phyloP scores from a whole-genome alignment of 2,113 vertebrate species.

The Pachycephala philippinensis region DNA sequence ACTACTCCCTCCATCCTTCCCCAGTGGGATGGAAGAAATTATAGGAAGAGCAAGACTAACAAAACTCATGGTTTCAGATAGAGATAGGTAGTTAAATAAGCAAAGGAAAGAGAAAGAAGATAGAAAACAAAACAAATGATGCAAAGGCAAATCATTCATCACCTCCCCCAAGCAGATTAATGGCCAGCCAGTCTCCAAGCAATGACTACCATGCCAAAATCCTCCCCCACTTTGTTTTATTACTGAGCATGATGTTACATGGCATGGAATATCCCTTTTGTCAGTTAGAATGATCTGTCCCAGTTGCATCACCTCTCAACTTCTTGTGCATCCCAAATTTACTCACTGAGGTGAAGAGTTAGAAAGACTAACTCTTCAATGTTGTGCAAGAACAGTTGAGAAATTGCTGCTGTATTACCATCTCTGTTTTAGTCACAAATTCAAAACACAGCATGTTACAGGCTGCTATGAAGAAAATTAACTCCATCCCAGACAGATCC shows the following conservation, averaged over 20 bases:
- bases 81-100: neutral
- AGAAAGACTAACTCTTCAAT: neutral
- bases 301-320: fast-evolving
- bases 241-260: neutral
- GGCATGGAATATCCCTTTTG: neutral
- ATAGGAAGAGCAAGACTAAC: neutral
- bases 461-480: neutral
- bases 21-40: neutral
- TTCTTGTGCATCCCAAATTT: neutral
- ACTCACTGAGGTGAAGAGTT: neutral
- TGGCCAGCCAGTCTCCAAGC: neutral
- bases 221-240: fast-evolving
- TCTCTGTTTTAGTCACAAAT: neutral
- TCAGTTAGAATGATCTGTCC: neutral
- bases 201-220: neutral
- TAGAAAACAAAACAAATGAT: neutral
- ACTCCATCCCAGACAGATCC: neutral
- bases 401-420: neutral
- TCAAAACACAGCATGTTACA: neutral
- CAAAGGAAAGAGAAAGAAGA: neutral
- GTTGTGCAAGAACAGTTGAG: neutral
- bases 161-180: neutral
- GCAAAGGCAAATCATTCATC: neutral
- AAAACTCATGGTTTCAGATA: neutral
- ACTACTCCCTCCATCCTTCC: neutral